Conservation (phyloP, 2,797 vertebrate species). For the Poecile montanus region DNA sequence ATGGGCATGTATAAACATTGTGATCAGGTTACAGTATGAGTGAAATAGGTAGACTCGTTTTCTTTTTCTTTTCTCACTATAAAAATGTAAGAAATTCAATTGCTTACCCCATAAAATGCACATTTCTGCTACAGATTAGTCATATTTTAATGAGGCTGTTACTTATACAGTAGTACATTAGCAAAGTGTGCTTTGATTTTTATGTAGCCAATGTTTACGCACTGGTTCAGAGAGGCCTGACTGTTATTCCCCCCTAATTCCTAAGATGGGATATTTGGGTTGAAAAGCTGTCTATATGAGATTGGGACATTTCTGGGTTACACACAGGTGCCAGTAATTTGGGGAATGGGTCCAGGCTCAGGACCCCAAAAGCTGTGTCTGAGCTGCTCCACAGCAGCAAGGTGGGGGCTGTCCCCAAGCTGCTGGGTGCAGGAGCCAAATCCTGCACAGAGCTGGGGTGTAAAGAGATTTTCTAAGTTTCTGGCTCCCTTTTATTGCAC, state of each 20-base stretch:
- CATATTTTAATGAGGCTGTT: constrained; percentile 69
- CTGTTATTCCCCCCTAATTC: not conserved
- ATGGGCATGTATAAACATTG: constrained; percentile 77
- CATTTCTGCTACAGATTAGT: constrained; percentile 44
- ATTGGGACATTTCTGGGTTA: not conserved
- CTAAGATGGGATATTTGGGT: not conserved
- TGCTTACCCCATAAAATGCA: constrained; percentile 55
- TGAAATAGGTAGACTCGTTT: constrained; percentile 51
- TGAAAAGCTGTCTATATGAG: not conserved
- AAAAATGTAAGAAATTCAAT: constrained; percentile 63
- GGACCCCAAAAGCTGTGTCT: not conserved
- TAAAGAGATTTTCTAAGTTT: constrained; percentile 5
- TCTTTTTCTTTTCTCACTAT: constrained; percentile 50
- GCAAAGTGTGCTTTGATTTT: constrained; percentile 71
- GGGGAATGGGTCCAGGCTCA: rapidly evolving
- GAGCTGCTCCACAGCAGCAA: not conserved
- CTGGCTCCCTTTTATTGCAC: constrained; percentile 1
- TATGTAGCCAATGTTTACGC: constrained; percentile 45
- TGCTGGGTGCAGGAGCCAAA: not conserved
- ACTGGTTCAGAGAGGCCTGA: not conserved
- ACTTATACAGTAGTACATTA: constrained; percentile 72
- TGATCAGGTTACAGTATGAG: constrained; percentile 62
- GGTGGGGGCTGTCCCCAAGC: not conserved
- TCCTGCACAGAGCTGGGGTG: not conserved
- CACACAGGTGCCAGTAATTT: not conserved